A percentile compares a stretch with the other conserved stretches of the same genome.
Conservation (phyloP, 2,113 vertebrate species). For the Neotragus moschatus region DNA sequence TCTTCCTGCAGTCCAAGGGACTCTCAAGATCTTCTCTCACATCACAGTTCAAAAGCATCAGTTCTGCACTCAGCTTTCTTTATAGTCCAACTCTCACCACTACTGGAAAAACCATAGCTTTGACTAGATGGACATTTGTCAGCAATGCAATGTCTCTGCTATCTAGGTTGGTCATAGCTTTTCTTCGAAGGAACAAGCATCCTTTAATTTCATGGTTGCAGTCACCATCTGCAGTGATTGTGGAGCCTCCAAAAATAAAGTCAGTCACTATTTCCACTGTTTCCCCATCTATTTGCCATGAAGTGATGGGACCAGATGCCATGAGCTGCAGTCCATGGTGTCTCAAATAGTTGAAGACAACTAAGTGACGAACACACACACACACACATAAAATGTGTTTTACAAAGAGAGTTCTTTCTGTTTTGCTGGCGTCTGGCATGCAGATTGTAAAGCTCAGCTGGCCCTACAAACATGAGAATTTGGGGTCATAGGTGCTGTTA, state of each 20-base stretch:
- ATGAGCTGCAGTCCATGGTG: not conserved
- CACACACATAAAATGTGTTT: not conserved
- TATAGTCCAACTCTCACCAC: not conserved
- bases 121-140: not conserved
- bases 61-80: not conserved
- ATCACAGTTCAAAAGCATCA: not conserved
- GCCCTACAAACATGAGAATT: not conserved
- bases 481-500: not conserved
- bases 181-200: not conserved
- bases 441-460: not conserved
- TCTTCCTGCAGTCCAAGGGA: not conserved
- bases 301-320: not conserved
- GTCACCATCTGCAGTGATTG: not conserved
- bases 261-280: not conserved
- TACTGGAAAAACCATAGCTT: not conserved
- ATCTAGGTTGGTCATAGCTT: not conserved
- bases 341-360: not conserved
- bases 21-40: not conserved
- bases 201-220: not conserved
- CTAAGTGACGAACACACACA: not conserved
- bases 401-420: not conserved
- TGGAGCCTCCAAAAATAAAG: not conserved
- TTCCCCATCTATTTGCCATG: not conserved
- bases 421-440: not conserved
- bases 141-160: not conserved